phyloP scores from a whole-genome alignment of 2,113 vertebrate genomes.

The Todiramphus chloris region DNA sequence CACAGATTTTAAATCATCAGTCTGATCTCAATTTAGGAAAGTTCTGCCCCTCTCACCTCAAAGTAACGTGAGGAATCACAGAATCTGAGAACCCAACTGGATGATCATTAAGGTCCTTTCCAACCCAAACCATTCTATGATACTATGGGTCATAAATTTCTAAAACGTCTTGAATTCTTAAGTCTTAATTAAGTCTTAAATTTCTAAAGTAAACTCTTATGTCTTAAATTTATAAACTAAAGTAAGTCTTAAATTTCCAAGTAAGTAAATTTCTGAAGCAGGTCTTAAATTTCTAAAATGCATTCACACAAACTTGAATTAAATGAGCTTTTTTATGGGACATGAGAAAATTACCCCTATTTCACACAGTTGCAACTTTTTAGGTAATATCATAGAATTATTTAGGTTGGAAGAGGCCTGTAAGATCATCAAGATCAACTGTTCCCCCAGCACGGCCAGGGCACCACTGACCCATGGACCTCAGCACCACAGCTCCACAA shows the following conservation, averaged over 20 bases:
- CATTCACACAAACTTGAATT: background rate
- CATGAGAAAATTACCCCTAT: fast-evolving
- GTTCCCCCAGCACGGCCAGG: background rate
- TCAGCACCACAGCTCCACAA: too few relatives aligned
- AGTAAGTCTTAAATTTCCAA: background rate
- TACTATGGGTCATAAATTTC: background rate
- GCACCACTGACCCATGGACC: too few relatives aligned
- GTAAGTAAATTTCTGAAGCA: too few relatives aligned
- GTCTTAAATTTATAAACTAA: too few relatives aligned
- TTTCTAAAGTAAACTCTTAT: too few relatives aligned
- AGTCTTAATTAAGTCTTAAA: too few relatives aligned
- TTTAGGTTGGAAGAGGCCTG: background rate
- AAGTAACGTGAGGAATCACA: background rate
- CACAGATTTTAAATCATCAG: background rate
- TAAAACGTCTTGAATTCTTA: too few relatives aligned
- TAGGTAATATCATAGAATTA: background rate
- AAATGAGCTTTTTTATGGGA: background rate
- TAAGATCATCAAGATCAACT: background rate
- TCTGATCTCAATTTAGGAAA: background rate
- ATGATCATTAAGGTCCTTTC: background rate
- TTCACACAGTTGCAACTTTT: fast-evolving
- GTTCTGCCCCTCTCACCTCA: background rate
- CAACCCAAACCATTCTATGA: background rate
- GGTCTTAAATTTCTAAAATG: background rate
- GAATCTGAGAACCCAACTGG: background rate